These are phyloP conservation scores for Atherinosoma microstoma DNA, from an alignment of 2,797 vertebrate genomes.

Conservation along the genomic window DNA sequence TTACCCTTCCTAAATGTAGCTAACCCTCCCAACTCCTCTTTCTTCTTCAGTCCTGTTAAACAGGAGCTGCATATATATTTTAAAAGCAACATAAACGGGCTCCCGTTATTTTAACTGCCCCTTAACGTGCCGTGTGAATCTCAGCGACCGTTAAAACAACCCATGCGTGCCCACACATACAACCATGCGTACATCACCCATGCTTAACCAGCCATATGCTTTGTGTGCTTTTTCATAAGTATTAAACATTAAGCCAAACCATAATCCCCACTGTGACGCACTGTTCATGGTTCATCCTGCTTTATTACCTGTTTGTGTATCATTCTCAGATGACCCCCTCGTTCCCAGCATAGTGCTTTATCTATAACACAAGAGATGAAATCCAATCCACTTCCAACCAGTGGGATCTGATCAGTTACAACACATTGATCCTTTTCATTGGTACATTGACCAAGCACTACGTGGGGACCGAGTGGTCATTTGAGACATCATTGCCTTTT, in stretches of 20 bases:
- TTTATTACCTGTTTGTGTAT: constrained; percentile 60
- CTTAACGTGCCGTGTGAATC: background rate
- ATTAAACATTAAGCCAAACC: constrained; percentile 59
- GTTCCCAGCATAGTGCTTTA: background rate
- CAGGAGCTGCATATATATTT: background rate
- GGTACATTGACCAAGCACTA: background rate
- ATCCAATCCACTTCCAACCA: background rate
- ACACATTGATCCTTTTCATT: background rate
- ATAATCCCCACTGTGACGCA: constrained; percentile 41
- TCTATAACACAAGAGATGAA: background rate
- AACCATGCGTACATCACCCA: constrained; percentile 34
- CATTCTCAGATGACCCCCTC: constrained; percentile 59
- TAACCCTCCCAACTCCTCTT: constrained; percentile 4
- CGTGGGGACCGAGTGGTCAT: constrained; percentile 51
- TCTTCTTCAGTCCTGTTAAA: constrained; percentile 17
- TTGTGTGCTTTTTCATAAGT: constrained; percentile 58
- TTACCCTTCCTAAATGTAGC: background rate
- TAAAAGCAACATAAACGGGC: background rate
- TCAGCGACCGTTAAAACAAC: no score
- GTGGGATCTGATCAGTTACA: background rate
- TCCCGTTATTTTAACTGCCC: background rate
- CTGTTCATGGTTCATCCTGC: constrained; percentile 58
- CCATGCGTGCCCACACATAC: constrained; percentile 3
- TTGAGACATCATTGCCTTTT: constrained; percentile 57
- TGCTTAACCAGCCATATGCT: constrained; percentile 68